Conservation (phyloP, 2,113 vertebrate genomes). For the Salvator merianae region DNA sequence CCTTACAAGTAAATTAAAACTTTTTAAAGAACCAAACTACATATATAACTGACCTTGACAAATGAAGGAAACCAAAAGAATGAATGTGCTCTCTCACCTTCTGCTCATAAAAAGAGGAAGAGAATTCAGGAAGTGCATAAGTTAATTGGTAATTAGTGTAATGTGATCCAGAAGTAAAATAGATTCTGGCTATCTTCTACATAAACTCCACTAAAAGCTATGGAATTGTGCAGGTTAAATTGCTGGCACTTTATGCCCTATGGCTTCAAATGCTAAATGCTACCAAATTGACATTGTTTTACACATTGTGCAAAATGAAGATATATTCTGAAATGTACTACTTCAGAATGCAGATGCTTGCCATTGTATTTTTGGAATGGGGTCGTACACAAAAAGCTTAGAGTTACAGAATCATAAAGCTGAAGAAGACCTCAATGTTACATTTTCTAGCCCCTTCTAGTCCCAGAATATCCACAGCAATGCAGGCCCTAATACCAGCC, state of each 20-base stretch:
- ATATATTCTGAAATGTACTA: neutral
- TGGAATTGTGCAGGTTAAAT: neutral
- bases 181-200: neutral
- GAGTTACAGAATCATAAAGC: too few species aligned
- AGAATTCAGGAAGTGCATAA: slow-evolving; percentile 7
- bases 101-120: slow-evolving; percentile 22
- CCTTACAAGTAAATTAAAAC: slow-evolving; percentile 57
- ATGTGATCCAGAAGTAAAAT: slow-evolving; percentile 11
- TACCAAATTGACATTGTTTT: neutral
- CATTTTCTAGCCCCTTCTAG: too few species aligned
- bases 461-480: too few species aligned
- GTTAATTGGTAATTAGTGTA: slow-evolving; percentile 16
- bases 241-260: neutral
- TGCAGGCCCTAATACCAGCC: too few species aligned
- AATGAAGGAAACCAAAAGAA: slow-evolving; percentile 18
- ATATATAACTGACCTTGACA: slow-evolving; percentile 38
- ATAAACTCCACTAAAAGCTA: neutral
- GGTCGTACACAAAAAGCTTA: too few species aligned
- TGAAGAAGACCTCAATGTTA: too few species aligned
- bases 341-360: neutral
- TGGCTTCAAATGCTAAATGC: neutral
- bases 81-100: slow-evolving; percentile 31
- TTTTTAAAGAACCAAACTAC: slow-evolving; percentile 28
- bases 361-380: too few species aligned
- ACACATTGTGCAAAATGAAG: neutral